A percentile compares a stretch with the other conserved stretches of the same genome.
These are phyloP conservation scores for Scylla paramamosain DNA, from an alignment of 1,140 invertebrate genomes.

Conservation along the genomic window DNA sequence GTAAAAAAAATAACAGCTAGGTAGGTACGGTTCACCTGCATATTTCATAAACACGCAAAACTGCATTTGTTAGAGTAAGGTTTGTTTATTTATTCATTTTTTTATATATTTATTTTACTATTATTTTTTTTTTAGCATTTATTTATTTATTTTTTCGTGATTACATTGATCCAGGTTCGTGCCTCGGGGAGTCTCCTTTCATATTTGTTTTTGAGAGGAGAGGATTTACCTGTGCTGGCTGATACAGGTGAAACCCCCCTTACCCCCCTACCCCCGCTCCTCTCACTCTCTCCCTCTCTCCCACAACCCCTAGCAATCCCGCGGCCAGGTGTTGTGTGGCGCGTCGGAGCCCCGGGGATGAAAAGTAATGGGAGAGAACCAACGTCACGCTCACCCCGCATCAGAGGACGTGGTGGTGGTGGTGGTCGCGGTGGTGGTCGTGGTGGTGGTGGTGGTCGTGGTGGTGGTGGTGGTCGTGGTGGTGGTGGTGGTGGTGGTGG, in stretches of 20 bases:
- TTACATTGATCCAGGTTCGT: not conserved
- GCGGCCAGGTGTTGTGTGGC: not conserved
- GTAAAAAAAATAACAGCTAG: not conserved
- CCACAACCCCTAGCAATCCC: not conserved
- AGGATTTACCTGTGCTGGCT: not conserved
- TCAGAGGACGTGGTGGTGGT: not conserved
- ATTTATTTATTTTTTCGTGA: not conserved
- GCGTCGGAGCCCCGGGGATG: not conserved
- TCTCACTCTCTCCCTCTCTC: too few relatives aligned
- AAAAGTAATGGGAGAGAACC: not conserved
- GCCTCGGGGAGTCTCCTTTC: not conserved
- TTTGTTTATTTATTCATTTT: not conserved
- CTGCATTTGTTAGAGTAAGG: not conserved
- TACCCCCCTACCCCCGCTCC: too few relatives aligned
- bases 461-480: not conserved
- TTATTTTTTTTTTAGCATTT: too few relatives aligned
- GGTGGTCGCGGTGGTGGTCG: not conserved
- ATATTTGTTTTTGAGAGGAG: not conserved
- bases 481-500: too few relatives aligned
- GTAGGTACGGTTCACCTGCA: not conserved
- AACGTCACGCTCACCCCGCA: not conserved
- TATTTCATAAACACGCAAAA: slow-evolving; percentile 9
- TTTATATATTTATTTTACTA: too few relatives aligned
- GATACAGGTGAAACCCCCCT: not conserved
- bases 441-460: not conserved